phyloP scores from a whole-genome alignment of 1,140 invertebrate genomes.

The Drosophila neocordata region DNA sequence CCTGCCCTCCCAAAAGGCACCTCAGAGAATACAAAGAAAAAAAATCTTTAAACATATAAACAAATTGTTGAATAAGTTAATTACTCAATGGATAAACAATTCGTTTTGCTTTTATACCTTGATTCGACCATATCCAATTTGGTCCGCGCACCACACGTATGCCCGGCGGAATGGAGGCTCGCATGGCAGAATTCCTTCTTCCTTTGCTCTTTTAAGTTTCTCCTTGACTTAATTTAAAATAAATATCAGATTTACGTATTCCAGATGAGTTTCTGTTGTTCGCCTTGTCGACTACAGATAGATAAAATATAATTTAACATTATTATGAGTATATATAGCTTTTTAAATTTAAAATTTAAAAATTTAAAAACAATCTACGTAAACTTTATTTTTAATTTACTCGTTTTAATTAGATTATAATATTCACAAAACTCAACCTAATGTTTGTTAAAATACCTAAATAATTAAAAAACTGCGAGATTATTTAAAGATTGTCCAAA shows the following conservation, averaged over 20 bases:
- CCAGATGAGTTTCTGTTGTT: conserved; percentile 37
- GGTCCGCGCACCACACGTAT: conserved; percentile 91
- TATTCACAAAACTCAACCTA: no score
- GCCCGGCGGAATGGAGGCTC: conserved; percentile 84
- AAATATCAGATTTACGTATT: conserved; percentile 32
- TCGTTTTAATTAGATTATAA: no score
- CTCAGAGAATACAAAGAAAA: conserved; percentile 21
- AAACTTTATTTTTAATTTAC: no score
- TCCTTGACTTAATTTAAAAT: conserved; percentile 32
- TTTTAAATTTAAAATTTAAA: no score
- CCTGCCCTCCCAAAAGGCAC: neutral
- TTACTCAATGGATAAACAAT: conserved; percentile 62
- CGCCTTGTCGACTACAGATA: neutral
- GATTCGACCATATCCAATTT: conserved; percentile 92
- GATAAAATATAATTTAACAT: no score
- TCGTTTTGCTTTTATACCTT: conserved; percentile 82
- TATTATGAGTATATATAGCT: no score
- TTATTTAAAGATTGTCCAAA: no score
- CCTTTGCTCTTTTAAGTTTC: neutral
- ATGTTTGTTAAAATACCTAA: no score
- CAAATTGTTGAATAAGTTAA: conserved; percentile 58
- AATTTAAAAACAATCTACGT: no score
- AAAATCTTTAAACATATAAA: conserved; percentile 34
- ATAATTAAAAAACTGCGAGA: no score
- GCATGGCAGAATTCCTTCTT: conserved; percentile 48